phyloP scores from a whole-genome alignment of 1,140 invertebrate species.

The Drosophila pallidifrons region DNA sequence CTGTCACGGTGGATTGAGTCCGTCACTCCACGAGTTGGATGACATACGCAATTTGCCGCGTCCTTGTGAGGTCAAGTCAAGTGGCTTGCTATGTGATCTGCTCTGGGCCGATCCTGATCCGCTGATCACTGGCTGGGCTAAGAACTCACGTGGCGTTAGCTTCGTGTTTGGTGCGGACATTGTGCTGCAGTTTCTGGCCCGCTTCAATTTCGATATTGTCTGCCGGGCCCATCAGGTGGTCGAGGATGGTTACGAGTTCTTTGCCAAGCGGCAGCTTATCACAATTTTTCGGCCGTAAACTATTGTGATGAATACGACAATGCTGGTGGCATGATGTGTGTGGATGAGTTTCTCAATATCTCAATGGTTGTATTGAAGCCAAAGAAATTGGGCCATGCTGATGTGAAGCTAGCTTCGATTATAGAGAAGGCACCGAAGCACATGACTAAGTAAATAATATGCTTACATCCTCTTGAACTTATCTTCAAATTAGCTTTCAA shows the following conservation, averaged over 20 bases:
- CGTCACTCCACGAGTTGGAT: slow-evolving; percentile 94
- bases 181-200: slow-evolving; percentile 95
- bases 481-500: too few relatives aligned
- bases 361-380: slow-evolving; percentile 88
- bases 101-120: slow-evolving; percentile 99
- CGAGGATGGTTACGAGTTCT: slow-evolving; percentile 99
- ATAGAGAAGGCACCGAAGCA: slow-evolving; percentile 74
- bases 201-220: slow-evolving; percentile 97
- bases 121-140: slow-evolving; percentile 93
- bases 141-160: slow-evolving; percentile 97
- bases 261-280: slow-evolving; percentile 98
- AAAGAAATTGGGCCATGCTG: slow-evolving; percentile 84
- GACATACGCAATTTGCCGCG: slow-evolving; percentile 94
- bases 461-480: neutral
- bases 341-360: slow-evolving; percentile 99
- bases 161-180: slow-evolving; percentile 97
- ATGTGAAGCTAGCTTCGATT: neutral
- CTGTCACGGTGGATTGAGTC: slow-evolving; percentile 96
- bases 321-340: slow-evolving; percentile 98
- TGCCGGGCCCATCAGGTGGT: slow-evolving; percentile 98
- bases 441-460: slow-evolving; percentile 86
- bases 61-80: slow-evolving; percentile 95
- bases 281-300: slow-evolving; percentile 91
- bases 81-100: slow-evolving; percentile 96
- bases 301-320: slow-evolving; percentile 98